phyloP scores from a whole-genome alignment of 1,140 invertebrate genomes.

The Diuraphis noxia region DNA sequence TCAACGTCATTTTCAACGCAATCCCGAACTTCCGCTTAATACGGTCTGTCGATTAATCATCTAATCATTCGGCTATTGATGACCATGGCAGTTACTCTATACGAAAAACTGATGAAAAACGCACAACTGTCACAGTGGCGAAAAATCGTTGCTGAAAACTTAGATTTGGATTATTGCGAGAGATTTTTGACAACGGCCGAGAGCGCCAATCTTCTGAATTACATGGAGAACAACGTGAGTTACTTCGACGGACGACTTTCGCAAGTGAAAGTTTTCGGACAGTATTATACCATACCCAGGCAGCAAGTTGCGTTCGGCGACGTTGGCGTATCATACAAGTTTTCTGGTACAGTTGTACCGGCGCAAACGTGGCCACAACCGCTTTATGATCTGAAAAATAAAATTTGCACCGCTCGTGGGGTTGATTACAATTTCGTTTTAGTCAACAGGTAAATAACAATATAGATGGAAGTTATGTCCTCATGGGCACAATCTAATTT shows the following conservation, averaged over 20 bases:
- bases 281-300: constrained; percentile 69
- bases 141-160: constrained; percentile 61
- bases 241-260: constrained; percentile 68
- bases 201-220: constrained; percentile 61
- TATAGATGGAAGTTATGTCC: constrained; percentile 16
- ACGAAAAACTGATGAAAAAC: constrained; percentile 20
- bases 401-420: constrained; percentile 64
- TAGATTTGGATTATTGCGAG: constrained; percentile 64
- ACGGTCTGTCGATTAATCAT: neutral
- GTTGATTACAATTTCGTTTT: constrained; percentile 72
- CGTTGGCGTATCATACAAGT: constrained; percentile 67
- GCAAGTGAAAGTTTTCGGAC: constrained; percentile 70
- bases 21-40: neutral
- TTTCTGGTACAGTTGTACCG: constrained; percentile 68
- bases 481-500: too few species aligned
- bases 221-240: constrained; percentile 64
- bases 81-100: neutral
- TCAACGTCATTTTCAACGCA: too few species aligned
- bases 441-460: constrained; percentile 70
- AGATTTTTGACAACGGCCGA: constrained; percentile 60
- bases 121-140: constrained; percentile 59
- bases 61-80: neutral
- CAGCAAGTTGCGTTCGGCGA: constrained; percentile 73
- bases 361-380: constrained; percentile 68
- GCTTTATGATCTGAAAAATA: constrained; percentile 63